Base-by-base conservation (phyloP, 2,113 vertebrate species). In the Macroglossus sobrinus region DNA sequence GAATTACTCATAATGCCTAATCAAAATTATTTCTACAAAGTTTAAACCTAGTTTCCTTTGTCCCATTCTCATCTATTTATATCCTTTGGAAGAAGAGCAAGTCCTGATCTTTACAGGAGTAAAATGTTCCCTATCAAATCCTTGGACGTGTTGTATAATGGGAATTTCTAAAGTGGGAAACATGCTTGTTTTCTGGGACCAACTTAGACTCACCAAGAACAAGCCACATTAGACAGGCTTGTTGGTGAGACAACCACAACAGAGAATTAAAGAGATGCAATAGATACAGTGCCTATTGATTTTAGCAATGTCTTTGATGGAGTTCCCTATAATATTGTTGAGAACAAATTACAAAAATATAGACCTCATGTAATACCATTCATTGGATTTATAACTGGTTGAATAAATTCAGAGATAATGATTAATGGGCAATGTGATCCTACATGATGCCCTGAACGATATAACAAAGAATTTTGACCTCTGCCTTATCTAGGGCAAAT, bases 281-380 rank as follows among this genome's bases (percentile, higher is more conserved):
- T 57, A 81, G 66, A 33, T 4, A 84, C 1, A 50, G 15, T 26
- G 30, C 9, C 84, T 95, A 88, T 91, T 1, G 55, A 94, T 96
- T 95, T 93, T 26, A 90, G n/a, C 53, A 61, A 90, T 57, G 64
- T 35, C 40, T 92, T 95, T 93, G 84, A 91, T 94, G 81, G 91
- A 78, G 47, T 96, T 95, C 91, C 66, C 93, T 94, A 89, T 95
- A 96, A 95, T 94, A 91, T 43, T 88, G 2, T 19, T 94, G 9
- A 94, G 79, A 96, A 89, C 86, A 96, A 95, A 92, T 96, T 85
- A 93, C 55, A 95, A 47, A 92, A 43, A 13, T 96, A 78, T 22
- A 5, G 35, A 85, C 93, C 69, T 94, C 64, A 33, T 76, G 84
- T 94, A 71, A 92, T 89, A 69, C 72, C 71, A 80, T 91, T 78